A percentile compares a stretch with the other conserved stretches of the same genome.
Evolutionary conservation across 2,888 invertebrate genomes (phyloP).

Genomic region (Elaeidobius kamerunicus): DNA sequence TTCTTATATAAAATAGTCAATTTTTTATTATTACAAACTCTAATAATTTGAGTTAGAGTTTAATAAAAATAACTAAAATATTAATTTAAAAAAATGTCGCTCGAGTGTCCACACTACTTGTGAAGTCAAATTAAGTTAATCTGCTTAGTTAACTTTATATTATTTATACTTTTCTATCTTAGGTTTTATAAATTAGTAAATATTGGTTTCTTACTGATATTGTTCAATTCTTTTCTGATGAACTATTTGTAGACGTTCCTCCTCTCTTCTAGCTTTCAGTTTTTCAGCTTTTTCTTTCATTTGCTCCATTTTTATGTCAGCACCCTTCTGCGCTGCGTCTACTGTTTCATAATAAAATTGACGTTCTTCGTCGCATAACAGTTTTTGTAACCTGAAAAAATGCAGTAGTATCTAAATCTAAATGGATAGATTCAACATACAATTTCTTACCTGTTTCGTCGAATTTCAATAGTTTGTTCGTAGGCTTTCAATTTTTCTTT

Average conservation of each 20-base stretch:
- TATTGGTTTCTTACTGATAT: constrained; percentile 43
- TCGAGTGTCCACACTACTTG: too few relatives aligned
- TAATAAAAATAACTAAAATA: too few relatives aligned
- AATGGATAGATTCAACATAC: too few relatives aligned
- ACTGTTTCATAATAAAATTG: constrained; percentile 55
- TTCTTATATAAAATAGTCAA: too few relatives aligned
- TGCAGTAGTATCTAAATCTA: too few relatives aligned
- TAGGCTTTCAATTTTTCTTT: constrained; percentile 41
- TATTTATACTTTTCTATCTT: too few relatives aligned
- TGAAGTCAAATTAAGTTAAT: too few relatives aligned
- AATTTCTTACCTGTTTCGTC: constrained; percentile 24
- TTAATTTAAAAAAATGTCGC: too few relatives aligned
- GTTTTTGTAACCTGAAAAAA: constrained; percentile 47
- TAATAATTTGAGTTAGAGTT: too few relatives aligned
- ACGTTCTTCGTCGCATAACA: constrained; percentile 54
- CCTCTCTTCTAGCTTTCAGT: constrained; percentile 53
- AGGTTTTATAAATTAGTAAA: too few relatives aligned
- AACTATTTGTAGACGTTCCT: constrained; percentile 53
- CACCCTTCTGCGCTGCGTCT: constrained; percentile 54
- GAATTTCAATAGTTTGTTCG: constrained; percentile 38
- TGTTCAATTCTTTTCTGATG: constrained; percentile 49
- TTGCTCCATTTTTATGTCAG: constrained; percentile 52
- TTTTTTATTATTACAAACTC: too few relatives aligned
- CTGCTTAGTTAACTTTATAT: too few relatives aligned
- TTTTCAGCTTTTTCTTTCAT: constrained; percentile 51